Evolutionary conservation across 2,113 vertebrate species (phyloP).

Genomic region (Urocitellus parryii): DNA sequence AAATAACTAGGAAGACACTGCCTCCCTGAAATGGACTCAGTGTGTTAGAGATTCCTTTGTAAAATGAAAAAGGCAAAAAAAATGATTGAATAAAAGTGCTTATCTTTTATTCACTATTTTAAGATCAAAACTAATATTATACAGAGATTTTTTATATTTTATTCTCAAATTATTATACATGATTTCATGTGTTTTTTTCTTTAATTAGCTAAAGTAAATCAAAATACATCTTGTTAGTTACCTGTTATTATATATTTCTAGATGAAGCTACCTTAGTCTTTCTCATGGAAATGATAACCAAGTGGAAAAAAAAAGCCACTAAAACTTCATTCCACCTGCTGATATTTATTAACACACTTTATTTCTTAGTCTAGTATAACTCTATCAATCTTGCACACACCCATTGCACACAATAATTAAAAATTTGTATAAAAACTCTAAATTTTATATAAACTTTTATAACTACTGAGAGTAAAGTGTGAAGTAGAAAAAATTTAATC

Average conservation of each 20-base stretch:
- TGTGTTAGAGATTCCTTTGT: neutral
- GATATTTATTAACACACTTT: neutral
- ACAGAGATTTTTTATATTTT: slow-evolving; percentile 9
- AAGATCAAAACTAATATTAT: neutral
- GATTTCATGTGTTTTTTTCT: neutral
- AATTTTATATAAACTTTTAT: neutral
- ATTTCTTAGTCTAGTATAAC: neutral
- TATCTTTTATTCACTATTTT: neutral
- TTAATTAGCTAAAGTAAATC: slow-evolving; percentile 10
- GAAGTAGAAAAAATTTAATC: neutral
- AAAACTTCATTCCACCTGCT: neutral
- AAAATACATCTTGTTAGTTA: neutral
- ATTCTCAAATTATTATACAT: neutral
- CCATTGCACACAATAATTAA: neutral
- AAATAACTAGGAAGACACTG: slow-evolving; percentile 24
- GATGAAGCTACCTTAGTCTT: slow-evolving; percentile 11
- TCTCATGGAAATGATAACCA: neutral
- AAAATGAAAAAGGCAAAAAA: neutral
- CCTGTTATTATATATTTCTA: neutral
- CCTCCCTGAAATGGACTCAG: slow-evolving; percentile 15
- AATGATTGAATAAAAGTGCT: slow-evolving; percentile 17
- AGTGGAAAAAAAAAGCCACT: neutral
- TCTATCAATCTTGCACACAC: neutral
- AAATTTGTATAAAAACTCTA: neutral
- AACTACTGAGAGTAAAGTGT: neutral